Percentiles rank a stretch among this genome's conserved stretches.
Conservation (phyloP, 2,797 vertebrate genomes). For the Anniella stebbinsi region DNA sequence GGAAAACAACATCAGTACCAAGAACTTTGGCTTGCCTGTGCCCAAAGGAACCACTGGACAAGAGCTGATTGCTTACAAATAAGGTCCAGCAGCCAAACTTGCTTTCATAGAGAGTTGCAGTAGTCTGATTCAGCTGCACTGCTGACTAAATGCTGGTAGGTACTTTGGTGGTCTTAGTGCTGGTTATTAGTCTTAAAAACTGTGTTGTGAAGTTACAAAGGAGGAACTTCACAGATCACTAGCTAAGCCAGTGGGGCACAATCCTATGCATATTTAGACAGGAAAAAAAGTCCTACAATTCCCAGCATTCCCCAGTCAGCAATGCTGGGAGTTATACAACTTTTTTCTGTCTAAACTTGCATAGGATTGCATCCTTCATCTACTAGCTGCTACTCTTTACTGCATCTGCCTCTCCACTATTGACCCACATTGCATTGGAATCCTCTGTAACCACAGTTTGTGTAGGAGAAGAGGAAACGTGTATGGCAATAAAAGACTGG, state of each 20-base stretch:
- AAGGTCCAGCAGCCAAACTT: background rate
- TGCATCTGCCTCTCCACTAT: slow-evolving; percentile 2
- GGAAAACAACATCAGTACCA: background rate
- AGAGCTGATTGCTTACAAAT: background rate
- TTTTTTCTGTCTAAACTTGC: too few relatives aligned
- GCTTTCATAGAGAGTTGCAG: background rate
- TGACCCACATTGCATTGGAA: slow-evolving; percentile 43
- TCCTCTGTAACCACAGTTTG: background rate
- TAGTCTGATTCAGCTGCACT: slow-evolving; percentile 10
- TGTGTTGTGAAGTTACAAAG: background rate
- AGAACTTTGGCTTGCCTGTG: background rate
- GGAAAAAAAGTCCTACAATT: too few relatives aligned
- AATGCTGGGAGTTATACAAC: too few relatives aligned
- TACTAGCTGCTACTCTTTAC: background rate
- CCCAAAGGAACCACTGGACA: background rate
- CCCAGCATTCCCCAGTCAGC: too few relatives aligned
- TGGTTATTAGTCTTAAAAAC: rapidly evolving
- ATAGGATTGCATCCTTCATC: background rate
- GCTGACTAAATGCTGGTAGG: background rate
- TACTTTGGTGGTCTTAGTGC: background rate
- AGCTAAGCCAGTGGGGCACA: background rate
- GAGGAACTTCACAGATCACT: slow-evolving; percentile 26
- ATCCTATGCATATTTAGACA: too few relatives aligned
- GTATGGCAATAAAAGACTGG: slow-evolving; percentile 20
- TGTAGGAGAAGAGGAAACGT: background rate